Conservation (phyloP, 2,797 vertebrate genomes). For the Gymnothorax javanicus region DNA sequence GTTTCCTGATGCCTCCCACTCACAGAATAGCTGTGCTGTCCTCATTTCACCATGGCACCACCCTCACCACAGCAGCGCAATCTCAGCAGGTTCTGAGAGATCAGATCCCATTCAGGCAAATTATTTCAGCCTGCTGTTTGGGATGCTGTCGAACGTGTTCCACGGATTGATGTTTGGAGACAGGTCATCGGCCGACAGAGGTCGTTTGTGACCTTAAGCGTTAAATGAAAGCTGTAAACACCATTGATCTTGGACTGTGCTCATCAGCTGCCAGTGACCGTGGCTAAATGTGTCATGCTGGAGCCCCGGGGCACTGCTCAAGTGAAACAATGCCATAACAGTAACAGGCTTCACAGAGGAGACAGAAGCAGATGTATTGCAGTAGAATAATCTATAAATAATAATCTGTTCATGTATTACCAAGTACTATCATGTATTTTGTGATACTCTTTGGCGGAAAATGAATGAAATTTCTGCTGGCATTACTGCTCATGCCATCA, state of each 20-base stretch:
- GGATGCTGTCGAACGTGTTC: constrained; percentile 64
- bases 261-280: neutral
- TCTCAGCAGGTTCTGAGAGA: constrained; percentile 74
- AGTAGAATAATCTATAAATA: neutral
- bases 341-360: neutral
- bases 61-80: constrained; percentile 67
- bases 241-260: constrained; percentile 18
- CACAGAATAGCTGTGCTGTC: constrained; percentile 41
- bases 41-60: constrained; percentile 53
- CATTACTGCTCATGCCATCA: neutral
- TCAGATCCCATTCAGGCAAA: constrained; percentile 72
- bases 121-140: constrained; percentile 64
- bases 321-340: neutral
- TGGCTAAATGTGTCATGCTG: neutral
- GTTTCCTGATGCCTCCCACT: constrained; percentile 64
- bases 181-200: constrained; percentile 59
- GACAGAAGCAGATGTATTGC: neutral
- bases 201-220: constrained; percentile 68
- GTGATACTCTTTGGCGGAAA: neutral
- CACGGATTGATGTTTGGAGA: constrained; percentile 59
- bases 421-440: neutral
- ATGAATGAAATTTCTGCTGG: neutral
- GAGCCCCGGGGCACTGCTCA: neutral
- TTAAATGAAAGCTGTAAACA: constrained; percentile 63
- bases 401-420: neutral